Base-by-base conservation (phyloP, 2,888 invertebrate genomes). In the Pomacea canaliculata region DNA sequence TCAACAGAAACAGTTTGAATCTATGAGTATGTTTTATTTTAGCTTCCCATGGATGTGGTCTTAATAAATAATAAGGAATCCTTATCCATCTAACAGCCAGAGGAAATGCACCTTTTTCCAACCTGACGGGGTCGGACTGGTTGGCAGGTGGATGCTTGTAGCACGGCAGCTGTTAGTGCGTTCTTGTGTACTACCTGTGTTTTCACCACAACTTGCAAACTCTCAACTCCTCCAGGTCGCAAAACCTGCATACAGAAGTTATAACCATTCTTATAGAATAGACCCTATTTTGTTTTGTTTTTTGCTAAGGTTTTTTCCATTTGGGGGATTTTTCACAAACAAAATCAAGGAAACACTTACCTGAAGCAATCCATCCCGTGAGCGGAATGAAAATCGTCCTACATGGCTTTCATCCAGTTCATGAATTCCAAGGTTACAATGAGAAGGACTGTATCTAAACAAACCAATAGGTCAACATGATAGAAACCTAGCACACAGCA, bases 131-230 rank as follows among this genome's bases (percentile, higher is more conserved):
- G n/a, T 71, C 84, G 83, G 62, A 84, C 81, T 23, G 87, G 86
- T 49, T 87, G 85, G 76, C 89, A 90, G 63, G 84, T 82, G 80
- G 86, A 82, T n/a, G 86, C 88, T 76, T 89, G 89, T 76, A 87
- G 86, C 4, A 91, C 87, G 19, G 89, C 89, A 66, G 87, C 82
- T 7, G 88, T 84, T 60, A 91, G 82, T 59, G 88, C 84, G 81
- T 91, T 91, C 82, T 89, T 90, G 81, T 91, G 90, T 9, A 88
- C 85, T n/a, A 90, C 78, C 82, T 91, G 91, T 18, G 86, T 79
- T 78, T 89, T 88, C 49, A 90, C 80, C 48, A 87, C 85, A n/a
- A 86, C 84, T 80, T 88, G 88, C 10, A 90, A 78, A 73, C 86
- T 91, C 76, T 90, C 88, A 70, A 90, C 51, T 7, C 89, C 88